Base-by-base conservation (phyloP, 2,113 vertebrate species). In the Perca flavescens region DNA sequence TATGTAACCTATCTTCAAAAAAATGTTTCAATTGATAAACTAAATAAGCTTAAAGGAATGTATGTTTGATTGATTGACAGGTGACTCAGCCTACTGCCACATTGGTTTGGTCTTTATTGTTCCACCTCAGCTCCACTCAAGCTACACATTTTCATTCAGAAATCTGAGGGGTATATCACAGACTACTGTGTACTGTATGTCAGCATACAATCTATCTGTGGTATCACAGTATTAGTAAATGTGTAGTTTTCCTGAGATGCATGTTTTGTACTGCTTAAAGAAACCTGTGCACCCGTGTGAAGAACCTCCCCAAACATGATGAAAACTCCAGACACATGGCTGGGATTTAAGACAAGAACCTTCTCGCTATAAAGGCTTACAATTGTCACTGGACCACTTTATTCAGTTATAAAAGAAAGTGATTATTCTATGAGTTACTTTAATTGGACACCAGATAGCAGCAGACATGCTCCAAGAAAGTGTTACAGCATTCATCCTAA, bases 371-470 rank as follows among this genome's bases (percentile, higher is more conserved):
- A 19, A 28, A 60, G 40, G 9, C 2, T 43, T 43, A 63, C 34
- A 34, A 6, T 34, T 34, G 34, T 6, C 5, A 34, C 6, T 25
- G 8, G 53, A 31, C 6, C 50, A 69, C 66, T 60, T 6, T 58
- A 28, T 13, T 28, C 7, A 61, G 6, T 56, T 4, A 25, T 56
- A 3, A 31, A 58, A 36, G 28, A 22, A 28, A 49, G 2, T 49
- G 22, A 25, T 40, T 57, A 72, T n/a, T 17, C 7, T 6, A 19
- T 15, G 15, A 74, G 21, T 62, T 68, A 9, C 31, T 53, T 16
- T 6, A 46, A 46, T 6, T 68, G 63, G 13, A 63, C 54, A 61
- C 53, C 31, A 82, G 79, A 58, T 62, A 13, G 56, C 46, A 53
- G 71, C 56, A 67, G 34, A 68, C 22, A n/a, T 46, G 34, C 31